Conservation (phyloP, 2,888 invertebrate species). For the Pseudolycoriella hygida region DNA sequence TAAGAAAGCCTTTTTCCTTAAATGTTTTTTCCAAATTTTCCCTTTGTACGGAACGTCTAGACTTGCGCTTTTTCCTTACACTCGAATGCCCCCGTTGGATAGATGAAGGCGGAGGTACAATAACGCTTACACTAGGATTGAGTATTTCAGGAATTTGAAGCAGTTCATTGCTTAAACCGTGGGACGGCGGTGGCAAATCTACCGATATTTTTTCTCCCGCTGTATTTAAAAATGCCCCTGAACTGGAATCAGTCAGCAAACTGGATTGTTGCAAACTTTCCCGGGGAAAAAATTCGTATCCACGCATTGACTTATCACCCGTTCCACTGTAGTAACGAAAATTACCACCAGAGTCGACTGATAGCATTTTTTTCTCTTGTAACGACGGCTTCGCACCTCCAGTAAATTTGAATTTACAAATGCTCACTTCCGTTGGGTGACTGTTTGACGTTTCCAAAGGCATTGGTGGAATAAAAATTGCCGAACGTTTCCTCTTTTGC, state of each 20-base stretch:
- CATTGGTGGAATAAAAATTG: constrained; percentile 70
- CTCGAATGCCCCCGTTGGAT: constrained; percentile 16
- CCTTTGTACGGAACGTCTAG: constrained; percentile 63
- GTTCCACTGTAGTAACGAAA: constrained; percentile 76
- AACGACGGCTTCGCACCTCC: constrained; percentile 77
- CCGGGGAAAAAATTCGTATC: constrained; percentile 60
- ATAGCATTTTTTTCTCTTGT: constrained; percentile 83
- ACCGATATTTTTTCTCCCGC: constrained; percentile 31
- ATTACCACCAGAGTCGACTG: constrained; percentile 77
- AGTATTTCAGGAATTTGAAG: constrained; percentile 24
- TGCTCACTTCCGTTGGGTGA: constrained; percentile 71
- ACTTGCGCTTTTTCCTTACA: constrained; percentile 47
- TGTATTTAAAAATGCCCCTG: constrained; percentile 32
- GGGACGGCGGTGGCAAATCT: constrained; percentile 24
- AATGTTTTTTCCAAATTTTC: constrained; percentile 84
- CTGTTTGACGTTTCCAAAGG: constrained; percentile 55
- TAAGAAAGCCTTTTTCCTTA: constrained; percentile 81
- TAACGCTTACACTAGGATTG: constrained; percentile 9
- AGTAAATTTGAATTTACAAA: constrained; percentile 86
- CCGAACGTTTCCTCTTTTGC: constrained; percentile 59
- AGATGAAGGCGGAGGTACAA: neutral
- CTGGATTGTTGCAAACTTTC: constrained; percentile 46
- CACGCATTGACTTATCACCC: constrained; percentile 58
- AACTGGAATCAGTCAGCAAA: constrained; percentile 33
- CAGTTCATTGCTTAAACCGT: constrained; percentile 24